Conservation (phyloP, 1,140 invertebrate species). For the Holotrichia oblita region DNA sequence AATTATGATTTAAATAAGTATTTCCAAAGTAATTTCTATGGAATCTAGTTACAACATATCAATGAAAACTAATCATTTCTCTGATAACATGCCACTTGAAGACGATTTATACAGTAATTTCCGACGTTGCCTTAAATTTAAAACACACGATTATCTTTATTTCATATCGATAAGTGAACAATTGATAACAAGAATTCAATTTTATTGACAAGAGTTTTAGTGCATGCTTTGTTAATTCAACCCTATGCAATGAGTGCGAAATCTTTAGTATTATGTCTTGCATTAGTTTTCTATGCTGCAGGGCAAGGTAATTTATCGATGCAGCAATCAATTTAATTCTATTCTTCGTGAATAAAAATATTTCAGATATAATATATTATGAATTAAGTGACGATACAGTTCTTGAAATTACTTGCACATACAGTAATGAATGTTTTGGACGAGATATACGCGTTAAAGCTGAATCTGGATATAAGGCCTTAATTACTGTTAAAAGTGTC, state of each 20-base stretch:
- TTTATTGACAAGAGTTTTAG: background rate
- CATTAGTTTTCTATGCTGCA: background rate
- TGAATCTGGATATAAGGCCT: background rate
- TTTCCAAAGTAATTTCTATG: too few species aligned
- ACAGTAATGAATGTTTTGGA: background rate
- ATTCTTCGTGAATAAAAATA: too few species aligned
- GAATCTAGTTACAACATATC: background rate
- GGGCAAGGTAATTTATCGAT: background rate
- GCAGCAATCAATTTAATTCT: background rate
- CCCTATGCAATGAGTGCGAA: background rate
- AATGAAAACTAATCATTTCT: background rate
- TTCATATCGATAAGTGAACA: background rate
- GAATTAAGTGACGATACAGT: background rate
- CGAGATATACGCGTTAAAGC: background rate
- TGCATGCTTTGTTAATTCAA: background rate
- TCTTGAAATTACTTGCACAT: background rate
- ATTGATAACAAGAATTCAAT: background rate
- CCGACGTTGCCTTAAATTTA: background rate
- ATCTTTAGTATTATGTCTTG: background rate
- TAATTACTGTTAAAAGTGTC: slow-evolving; percentile 5
- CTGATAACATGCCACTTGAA: slow-evolving; percentile 6
- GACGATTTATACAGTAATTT: background rate
- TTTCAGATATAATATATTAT: background rate
- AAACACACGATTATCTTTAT: background rate
- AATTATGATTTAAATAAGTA: too few species aligned